phyloP scores from a whole-genome alignment of 2,113 vertebrate species.

The Cavia porcellus region DNA sequence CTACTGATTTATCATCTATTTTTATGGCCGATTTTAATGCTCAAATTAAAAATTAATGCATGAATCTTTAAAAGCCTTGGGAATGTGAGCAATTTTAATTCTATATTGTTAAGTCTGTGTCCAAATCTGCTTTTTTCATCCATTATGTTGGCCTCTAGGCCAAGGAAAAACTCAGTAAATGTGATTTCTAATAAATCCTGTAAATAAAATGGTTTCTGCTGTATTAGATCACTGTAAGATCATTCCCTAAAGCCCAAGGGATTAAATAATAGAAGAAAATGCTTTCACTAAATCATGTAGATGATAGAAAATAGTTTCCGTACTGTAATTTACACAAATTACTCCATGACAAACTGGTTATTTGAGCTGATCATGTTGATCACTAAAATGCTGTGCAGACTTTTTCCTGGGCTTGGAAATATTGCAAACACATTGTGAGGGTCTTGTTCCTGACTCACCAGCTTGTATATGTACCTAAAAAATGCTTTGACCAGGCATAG shows the following conservation, averaged over 20 bases:
- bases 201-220: slow-evolving; percentile 63
- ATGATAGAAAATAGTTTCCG: slow-evolving; percentile 60
- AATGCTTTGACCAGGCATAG: background rate
- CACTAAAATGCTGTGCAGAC: slow-evolving; percentile 21
- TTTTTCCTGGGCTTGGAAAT: slow-evolving; percentile 59
- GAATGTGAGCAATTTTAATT: background rate
- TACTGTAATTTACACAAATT: slow-evolving; percentile 65
- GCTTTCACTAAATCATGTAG: slow-evolving; percentile 64
- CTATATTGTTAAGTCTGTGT: background rate
- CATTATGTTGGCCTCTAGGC: slow-evolving; percentile 12
- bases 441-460: slow-evolving; percentile 45
- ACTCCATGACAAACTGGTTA: slow-evolving; percentile 68
- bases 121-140: background rate
- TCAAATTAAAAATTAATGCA: slow-evolving; percentile 12
- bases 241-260: slow-evolving; percentile 53
- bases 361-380: slow-evolving; percentile 63
- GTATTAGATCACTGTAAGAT: slow-evolving; percentile 72
- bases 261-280: slow-evolving; percentile 78
- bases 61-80: background rate
- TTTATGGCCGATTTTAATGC: background rate
- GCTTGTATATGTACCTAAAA: slow-evolving; percentile 52
- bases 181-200: slow-evolving; percentile 65
- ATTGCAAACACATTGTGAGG: background rate
- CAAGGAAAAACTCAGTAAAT: slow-evolving; percentile 26
- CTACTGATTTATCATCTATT: background rate